Conservation (phyloP, 2,888 invertebrate species). For the Conomelus anceps region DNA sequence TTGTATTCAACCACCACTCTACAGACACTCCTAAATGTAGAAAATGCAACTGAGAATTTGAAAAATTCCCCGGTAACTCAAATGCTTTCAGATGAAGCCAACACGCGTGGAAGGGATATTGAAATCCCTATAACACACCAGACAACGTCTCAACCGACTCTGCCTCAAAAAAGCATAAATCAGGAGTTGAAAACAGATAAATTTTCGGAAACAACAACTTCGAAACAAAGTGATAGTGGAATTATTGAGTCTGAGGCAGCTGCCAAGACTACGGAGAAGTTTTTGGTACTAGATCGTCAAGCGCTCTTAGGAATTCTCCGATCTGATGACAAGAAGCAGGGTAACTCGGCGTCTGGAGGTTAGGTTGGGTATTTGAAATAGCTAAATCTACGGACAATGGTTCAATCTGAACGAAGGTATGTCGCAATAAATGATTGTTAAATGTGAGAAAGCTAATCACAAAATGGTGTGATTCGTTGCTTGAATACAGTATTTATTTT, state of each 20-base stretch:
- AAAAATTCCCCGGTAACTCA: not conserved
- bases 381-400: not conserved
- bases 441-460: not conserved
- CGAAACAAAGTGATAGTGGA: not conserved
- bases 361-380: not conserved
- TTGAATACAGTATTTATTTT: not conserved
- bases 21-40: not conserved
- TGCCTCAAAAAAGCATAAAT: not conserved
- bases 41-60: not conserved
- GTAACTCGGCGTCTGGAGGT: not conserved
- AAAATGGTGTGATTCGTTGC: not conserved
- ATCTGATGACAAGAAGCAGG: slow-evolving; percentile 2
- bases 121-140: not conserved
- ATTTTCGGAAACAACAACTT: not conserved
- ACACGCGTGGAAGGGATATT: not conserved
- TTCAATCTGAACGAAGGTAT: not conserved
- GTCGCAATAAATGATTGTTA: not conserved
- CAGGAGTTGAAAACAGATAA: not conserved
- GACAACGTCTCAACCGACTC: not conserved
- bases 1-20: not conserved
- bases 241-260: not conserved
- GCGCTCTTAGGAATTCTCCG: not conserved
- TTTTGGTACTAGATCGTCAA: not conserved
- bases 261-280: not conserved
- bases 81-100: not conserved